phyloP scores from a whole-genome alignment of 2,797 vertebrate genomes.

The Pteronotus mesoamericanus region DNA sequence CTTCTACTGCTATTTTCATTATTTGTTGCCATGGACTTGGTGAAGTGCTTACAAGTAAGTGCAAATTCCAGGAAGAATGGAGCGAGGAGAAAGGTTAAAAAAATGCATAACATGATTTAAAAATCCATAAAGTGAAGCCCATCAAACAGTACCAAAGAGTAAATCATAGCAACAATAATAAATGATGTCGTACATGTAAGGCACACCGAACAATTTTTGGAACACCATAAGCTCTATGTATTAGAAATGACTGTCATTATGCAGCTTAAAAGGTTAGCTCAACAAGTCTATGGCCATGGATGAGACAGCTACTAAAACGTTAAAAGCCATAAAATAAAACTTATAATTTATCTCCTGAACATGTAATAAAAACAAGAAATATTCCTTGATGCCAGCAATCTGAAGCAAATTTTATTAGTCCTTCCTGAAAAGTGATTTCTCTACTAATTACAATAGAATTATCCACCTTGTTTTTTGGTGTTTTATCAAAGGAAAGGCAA shows the following conservation, averaged over 20 bases:
- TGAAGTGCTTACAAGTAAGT: not conserved
- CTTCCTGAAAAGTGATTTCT: not conserved
- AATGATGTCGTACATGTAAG: not conserved
- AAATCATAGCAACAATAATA: not conserved
- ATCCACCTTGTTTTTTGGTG: conserved; percentile 21
- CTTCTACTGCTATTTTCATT: not conserved
- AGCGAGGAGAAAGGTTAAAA: not conserved
- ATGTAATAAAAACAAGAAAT: not conserved
- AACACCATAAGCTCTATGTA: not conserved
- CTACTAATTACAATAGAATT: not conserved
- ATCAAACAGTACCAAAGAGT: not conserved
- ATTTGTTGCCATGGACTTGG: not conserved
- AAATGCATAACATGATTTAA: not conserved
- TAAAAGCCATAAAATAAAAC: not conserved
- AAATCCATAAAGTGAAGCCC: not conserved
- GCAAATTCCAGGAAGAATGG: not conserved
- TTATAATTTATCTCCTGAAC: not conserved
- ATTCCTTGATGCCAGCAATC: not conserved
- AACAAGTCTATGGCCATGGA: not conserved
- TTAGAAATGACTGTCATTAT: not conserved
- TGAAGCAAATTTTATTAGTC: not conserved
- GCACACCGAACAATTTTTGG: not conserved
- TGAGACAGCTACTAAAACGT: not conserved
- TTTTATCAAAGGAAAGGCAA: not conserved
- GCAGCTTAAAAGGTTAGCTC: not conserved